A percentile compares a stretch with the other conserved stretches of the same genome.
phyloP scores from a whole-genome alignment of 2,888 invertebrate species.

The Hartigia nigra region DNA sequence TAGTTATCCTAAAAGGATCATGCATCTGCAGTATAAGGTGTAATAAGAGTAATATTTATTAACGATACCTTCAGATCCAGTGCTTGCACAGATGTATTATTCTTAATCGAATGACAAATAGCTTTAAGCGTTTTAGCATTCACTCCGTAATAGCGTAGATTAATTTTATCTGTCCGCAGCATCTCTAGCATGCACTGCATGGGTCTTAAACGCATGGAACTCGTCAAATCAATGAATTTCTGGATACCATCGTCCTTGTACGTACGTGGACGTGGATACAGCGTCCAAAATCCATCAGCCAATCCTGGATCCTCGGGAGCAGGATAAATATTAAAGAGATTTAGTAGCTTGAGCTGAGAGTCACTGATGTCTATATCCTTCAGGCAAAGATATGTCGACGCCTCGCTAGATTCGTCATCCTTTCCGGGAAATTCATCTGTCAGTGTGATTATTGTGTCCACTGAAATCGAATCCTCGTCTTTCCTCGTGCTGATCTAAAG shows the following conservation, averaged over 20 bases:
- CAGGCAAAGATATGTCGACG: constrained; percentile 36
- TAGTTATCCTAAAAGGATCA: constrained; percentile 63
- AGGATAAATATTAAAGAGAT: constrained; percentile 40
- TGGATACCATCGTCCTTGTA: constrained; percentile 45
- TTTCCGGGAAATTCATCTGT: constrained; percentile 10
- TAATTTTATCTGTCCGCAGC: constrained; percentile 43
- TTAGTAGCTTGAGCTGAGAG: constrained; percentile 43
- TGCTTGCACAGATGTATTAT: constrained; percentile 44
- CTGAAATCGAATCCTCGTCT: constrained; percentile 18
- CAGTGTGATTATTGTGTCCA: constrained; percentile 34
- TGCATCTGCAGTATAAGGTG: neutral
- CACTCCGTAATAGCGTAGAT: constrained; percentile 53
- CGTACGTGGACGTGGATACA: constrained; percentile 28
- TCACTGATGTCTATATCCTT: constrained; percentile 48
- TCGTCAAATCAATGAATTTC: constrained; percentile 43
- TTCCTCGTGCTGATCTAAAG: constrained; percentile 15
- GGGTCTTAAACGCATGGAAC: constrained; percentile 32
- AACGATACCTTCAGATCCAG: constrained; percentile 50
- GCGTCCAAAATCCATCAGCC: constrained; percentile 44
- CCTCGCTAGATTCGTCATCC: constrained; percentile 28
- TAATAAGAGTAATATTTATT: neutral
- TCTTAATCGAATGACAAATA: constrained; percentile 46
- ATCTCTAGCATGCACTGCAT: constrained; percentile 44
- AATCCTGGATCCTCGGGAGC: constrained; percentile 50
- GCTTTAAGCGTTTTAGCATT: constrained; percentile 44